Conservation (phyloP, 2,797 vertebrate genomes). For the Rhynchonycteris naso region DNA sequence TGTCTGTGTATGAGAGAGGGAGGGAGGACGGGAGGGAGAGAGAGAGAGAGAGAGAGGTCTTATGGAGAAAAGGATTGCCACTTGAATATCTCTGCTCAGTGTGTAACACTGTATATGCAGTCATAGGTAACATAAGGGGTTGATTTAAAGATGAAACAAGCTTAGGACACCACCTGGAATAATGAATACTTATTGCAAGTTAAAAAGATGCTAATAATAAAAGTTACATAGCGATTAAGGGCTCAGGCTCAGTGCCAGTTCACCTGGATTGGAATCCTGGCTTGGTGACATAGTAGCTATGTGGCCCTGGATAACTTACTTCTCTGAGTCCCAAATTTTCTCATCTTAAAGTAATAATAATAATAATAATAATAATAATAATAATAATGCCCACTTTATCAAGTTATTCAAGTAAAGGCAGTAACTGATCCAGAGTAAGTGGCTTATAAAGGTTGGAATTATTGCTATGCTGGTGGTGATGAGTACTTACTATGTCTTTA, state of each 20-base stretch:
- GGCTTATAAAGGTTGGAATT: background rate
- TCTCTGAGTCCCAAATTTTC: constrained; percentile 37
- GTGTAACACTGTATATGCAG: background rate
- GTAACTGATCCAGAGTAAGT: background rate
- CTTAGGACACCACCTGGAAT: background rate
- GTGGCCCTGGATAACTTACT: background rate
- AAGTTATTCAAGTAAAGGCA: constrained; percentile 23
- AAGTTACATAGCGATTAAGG: background rate
- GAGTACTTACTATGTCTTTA: constrained; percentile 33
- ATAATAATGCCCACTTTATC: background rate
- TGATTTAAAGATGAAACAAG: background rate
- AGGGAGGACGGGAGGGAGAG: no score
- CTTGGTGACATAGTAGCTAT: constrained; percentile 13
- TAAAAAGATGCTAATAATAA: constrained; percentile 2
- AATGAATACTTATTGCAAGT: background rate
- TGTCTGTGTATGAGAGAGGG: background rate
- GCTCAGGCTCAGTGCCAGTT: background rate
- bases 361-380: background rate
- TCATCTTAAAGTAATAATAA: background rate
- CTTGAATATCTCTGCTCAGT: constrained; percentile 10
- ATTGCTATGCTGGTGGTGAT: background rate
- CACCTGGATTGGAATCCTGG: background rate
- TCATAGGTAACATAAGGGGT: background rate
- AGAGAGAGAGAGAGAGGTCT: background rate
- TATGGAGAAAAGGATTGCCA: background rate